Percentiles rank a stretch among this genome's conserved stretches.
Conservation (phyloP, 2,113 vertebrate species). For the Nestor notabilis region DNA sequence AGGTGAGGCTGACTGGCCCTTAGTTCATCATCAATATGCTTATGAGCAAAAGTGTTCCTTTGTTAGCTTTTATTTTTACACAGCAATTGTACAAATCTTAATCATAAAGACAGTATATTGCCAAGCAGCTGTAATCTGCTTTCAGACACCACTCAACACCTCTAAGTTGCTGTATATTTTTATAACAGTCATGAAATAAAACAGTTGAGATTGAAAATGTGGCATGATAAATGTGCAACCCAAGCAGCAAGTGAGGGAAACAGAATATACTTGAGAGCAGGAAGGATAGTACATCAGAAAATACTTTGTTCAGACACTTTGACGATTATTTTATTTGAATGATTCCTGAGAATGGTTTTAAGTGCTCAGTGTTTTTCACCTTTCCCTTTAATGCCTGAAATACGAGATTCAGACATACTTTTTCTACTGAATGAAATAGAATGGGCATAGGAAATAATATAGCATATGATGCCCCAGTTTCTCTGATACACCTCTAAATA, state of each 20-base stretch:
- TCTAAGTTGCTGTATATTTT: not conserved
- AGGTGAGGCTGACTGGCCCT: not conserved
- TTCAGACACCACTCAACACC: not conserved
- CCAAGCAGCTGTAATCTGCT: not conserved
- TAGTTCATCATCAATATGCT: not conserved
- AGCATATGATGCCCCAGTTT: not conserved
- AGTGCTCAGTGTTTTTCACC: not conserved
- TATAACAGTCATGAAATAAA: not conserved
- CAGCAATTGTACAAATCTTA: not conserved
- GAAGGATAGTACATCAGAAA: not conserved
- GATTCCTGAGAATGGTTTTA: not conserved
- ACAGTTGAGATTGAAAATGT: not conserved
- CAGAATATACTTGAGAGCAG: not conserved
- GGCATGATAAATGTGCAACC: not conserved
- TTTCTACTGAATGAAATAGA: not conserved
- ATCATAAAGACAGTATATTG: not conserved
- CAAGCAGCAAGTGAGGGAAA: not conserved
- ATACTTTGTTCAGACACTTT: not conserved
- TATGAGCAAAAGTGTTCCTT: not conserved
- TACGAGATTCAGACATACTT: accelerated
- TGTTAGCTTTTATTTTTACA: not conserved
- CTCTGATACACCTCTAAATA: not conserved
- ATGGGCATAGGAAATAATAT: not conserved
- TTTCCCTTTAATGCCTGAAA: not conserved
- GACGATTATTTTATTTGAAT: not conserved